A percentile compares a stretch with the other conserved stretches of the same genome.
Conservation (phyloP, 1,140 invertebrate genomes). For the Formica exsecta region DNA sequence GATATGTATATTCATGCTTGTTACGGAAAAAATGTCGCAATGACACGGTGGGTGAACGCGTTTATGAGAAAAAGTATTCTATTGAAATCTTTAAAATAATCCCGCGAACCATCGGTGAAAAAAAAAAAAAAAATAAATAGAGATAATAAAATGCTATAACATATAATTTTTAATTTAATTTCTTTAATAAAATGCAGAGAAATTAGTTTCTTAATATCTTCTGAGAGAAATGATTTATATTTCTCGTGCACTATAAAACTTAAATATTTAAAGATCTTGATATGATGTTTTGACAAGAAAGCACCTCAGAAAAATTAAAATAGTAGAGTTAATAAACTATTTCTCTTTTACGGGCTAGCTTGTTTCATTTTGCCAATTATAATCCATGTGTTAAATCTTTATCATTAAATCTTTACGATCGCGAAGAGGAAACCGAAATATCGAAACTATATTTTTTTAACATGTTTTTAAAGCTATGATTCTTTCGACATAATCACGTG, state of each 20-base stretch:
- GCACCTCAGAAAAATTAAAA: background rate
- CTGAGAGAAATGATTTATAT: background rate
- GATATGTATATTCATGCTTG: background rate
- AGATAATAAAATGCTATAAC: background rate
- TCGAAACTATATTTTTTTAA: background rate
- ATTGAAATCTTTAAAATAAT: background rate
- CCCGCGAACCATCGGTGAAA: background rate
- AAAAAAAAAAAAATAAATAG: background rate
- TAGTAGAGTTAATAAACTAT: background rate
- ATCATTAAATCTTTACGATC: background rate
- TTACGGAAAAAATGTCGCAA: slow-evolving; percentile 1
- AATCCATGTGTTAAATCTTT: too few relatives aligned
- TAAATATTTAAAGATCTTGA: background rate
- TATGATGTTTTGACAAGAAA: background rate
- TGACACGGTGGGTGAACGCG: background rate
- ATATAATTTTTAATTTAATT: background rate
- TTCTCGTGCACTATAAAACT: background rate
- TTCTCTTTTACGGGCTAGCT: background rate
- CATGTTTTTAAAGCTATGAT: background rate
- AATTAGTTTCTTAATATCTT: background rate
- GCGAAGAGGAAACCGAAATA: background rate
- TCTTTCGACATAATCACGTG: background rate
- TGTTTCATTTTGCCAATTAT: background rate
- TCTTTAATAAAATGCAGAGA: background rate
- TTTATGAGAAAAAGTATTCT: background rate